Percentiles rank a stretch among this genome's conserved stretches.
Conservation (phyloP, 2,888 invertebrate genomes). For the Drosophila affinis region DNA sequence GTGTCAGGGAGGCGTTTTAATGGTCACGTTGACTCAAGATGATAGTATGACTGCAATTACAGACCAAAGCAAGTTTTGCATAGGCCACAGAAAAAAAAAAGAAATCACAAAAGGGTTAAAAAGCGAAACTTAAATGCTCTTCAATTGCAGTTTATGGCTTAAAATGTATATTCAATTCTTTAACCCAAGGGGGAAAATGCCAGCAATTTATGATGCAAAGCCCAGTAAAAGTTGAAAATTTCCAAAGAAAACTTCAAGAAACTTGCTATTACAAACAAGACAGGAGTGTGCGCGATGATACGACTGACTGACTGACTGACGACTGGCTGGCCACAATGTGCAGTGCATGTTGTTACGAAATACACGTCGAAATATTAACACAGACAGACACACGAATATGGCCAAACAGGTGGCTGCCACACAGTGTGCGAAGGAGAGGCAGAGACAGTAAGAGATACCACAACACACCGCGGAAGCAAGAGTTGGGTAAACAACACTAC, state of each 20-base stretch:
- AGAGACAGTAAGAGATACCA: background rate
- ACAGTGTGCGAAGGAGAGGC: constrained; percentile 5
- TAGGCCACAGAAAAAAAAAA: constrained; percentile 18
- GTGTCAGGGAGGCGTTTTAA: constrained; percentile 50
- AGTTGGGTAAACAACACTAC: constrained; percentile 10
- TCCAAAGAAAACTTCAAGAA: constrained; percentile 1
- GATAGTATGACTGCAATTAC: constrained; percentile 41
- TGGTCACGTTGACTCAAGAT: constrained; percentile 17
- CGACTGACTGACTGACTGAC: constrained; percentile 23
- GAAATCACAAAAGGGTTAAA: constrained; percentile 25
- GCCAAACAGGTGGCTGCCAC: constrained; percentile 25
- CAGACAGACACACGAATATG: constrained; percentile 22
- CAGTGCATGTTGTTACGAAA: constrained; percentile 60
- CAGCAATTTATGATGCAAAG: constrained; percentile 13
- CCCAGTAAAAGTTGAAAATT: constrained; percentile 1
- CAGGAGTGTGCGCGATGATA: constrained; percentile 6
- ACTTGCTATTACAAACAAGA: constrained; percentile 17
- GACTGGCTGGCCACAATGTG: constrained; percentile 42
- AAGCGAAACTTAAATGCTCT: constrained; percentile 6
- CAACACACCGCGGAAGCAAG: background rate
- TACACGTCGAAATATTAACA: constrained; percentile 41
- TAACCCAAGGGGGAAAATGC: background rate
- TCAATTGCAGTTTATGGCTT: background rate
- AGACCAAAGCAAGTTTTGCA: constrained; percentile 29
- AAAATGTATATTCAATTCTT: constrained; percentile 7